Base-by-base conservation (phyloP, 2,888 invertebrate genomes). In the Nudaria mundana region DNA sequence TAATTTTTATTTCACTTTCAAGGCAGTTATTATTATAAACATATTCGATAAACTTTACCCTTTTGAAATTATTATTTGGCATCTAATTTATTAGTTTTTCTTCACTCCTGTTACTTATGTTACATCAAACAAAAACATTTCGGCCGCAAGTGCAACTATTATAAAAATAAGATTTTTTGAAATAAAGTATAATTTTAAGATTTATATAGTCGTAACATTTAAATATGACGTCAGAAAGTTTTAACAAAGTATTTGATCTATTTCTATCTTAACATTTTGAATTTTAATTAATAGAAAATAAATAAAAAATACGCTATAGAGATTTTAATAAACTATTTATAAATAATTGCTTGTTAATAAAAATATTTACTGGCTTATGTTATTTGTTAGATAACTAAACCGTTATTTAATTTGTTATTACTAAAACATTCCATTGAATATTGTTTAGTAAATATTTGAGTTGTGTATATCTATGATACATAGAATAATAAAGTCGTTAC, bases 381-480 rank as follows among this genome's bases (percentile, higher is more conserved):
- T 5, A 16, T 30, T 32, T n/a, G n/a, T n/a, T n/a, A n/a, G n/a
- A 12, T 37, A 33, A 11, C 44, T 37, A 48, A 36, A 41, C 30
- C 30, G 13, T 44, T 46, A 33, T 41, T 40, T 30, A 50, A 35
- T 48, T 20, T 30, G 18, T 39, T 43, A 29, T 40, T 40, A 72
- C 71, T 76, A 52, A 63, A 58, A 78, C 79, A 79, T 80, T 78
- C 79, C 79, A 66, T 61, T 59, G 42, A 51, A 49, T 29, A 13
- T 13, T 30, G 6, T 2, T 3, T 30, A 14, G 1, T 15, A 13
- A 15, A 7, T 2, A 13, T 8, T 5, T 13, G 2, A 5, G 12
- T 25, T 25, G 12, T 25, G 11, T 3, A 6, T 25, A 25, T 11
- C 12, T 5, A 24, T 25, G 10, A 11, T 3, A 1, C 15, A 15